Percentiles rank a stretch among this genome's conserved stretches.
phyloP scores from a whole-genome alignment of 2,888 invertebrate genomes.

The Geophilus truncorum region DNA sequence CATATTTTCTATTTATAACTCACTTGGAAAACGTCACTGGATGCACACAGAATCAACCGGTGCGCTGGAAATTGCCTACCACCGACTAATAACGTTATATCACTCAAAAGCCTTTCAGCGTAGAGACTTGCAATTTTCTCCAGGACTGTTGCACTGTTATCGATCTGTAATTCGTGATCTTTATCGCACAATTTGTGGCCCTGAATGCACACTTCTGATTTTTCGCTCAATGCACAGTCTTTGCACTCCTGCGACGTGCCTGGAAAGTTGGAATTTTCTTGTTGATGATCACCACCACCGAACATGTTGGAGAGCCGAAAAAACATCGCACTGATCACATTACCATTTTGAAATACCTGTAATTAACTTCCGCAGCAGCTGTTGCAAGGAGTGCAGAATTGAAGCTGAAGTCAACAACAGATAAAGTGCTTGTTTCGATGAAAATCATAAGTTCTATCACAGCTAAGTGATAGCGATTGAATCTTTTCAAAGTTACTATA shows the following conservation, averaged over 20 bases:
- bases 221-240: neutral
- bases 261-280: neutral
- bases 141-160: slow-evolving; percentile 75
- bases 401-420: too few relatives aligned
- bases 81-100: slow-evolving; percentile 77
- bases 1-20: slow-evolving; percentile 25
- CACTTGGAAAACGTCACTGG: slow-evolving; percentile 92
- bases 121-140: slow-evolving; percentile 76
- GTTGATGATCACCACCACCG: slow-evolving; percentile 27
- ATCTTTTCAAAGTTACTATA: too few relatives aligned
- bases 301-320: slow-evolving; percentile 28
- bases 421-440: too few relatives aligned
- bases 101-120: slow-evolving; percentile 81
- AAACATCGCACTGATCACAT: slow-evolving; percentile 8
- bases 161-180: slow-evolving; percentile 58
- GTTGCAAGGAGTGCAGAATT: too few relatives aligned
- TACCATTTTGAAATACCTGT: neutral
- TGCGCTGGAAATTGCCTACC: slow-evolving; percentile 79
- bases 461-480: too few relatives aligned
- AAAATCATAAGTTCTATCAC: too few relatives aligned
- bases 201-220: neutral
- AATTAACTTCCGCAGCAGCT: neutral
- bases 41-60: slow-evolving; percentile 83
- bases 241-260: neutral
- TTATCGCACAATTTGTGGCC: slow-evolving; percentile 30